These are phyloP conservation scores for Phaenicophaeus curvirostris DNA, from an alignment of 2,797 vertebrate species.

Conservation along the genomic window DNA sequence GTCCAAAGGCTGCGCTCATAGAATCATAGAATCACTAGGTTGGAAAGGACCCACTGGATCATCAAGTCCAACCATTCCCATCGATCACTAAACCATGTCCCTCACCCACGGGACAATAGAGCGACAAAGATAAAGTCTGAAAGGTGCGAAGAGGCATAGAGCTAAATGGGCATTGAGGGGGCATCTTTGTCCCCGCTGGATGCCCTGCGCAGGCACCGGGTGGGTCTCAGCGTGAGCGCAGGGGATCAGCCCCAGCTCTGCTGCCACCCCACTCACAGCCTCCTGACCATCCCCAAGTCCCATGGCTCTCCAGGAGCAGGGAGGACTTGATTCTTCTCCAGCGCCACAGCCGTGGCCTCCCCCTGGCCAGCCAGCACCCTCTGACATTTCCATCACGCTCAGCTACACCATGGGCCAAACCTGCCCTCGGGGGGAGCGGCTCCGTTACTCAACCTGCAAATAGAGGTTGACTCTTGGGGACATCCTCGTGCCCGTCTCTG, in stretches of 20 bases:
- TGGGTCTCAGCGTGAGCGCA: background rate
- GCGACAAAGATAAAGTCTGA: background rate
- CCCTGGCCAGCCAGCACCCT: accelerated
- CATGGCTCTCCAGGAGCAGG: background rate
- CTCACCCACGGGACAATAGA: background rate
- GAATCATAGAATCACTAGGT: too few species aligned
- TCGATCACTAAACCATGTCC: too few species aligned
- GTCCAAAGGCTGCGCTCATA: background rate
- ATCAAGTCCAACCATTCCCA: too few species aligned
- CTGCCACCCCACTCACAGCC: accelerated
- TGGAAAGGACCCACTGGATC: too few species aligned
- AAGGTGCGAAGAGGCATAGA: background rate
- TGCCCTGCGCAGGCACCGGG: background rate
- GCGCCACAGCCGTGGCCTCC: background rate
- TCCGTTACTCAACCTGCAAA: background rate
- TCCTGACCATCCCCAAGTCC: background rate
- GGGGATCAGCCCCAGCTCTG: background rate
- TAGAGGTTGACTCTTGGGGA: background rate
- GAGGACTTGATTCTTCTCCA: background rate
- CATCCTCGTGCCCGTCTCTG: background rate
- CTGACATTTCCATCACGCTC: background rate
- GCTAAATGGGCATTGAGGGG: too few species aligned
- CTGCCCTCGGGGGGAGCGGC: background rate
- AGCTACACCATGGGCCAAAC: background rate
- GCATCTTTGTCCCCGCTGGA: background rate